Conservation (phyloP, 2,888 invertebrate genomes). For the Hoplodrina blanda region DNA sequence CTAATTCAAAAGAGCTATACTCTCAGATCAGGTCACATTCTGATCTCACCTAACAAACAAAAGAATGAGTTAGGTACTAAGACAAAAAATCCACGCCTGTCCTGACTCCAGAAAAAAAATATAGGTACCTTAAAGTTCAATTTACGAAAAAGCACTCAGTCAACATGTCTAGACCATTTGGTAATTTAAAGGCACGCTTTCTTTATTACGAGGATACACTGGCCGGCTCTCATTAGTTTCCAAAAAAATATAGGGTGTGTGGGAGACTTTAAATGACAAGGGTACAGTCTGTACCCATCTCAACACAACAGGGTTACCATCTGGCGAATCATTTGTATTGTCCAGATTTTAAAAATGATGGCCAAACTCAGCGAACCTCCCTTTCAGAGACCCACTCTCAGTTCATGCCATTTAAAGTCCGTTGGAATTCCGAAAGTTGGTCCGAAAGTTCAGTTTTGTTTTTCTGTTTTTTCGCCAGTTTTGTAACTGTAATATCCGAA, state of each 20-base stretch:
- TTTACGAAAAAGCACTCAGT: constrained; percentile 51
- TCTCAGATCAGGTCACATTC: background rate
- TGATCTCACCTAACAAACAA: constrained; percentile 6
- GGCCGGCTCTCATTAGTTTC: constrained; percentile 60
- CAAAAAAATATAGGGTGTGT: constrained; percentile 58
- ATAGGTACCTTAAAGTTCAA: constrained; percentile 41
- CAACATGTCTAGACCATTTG: constrained; percentile 53
- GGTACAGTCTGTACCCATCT: constrained; percentile 62
- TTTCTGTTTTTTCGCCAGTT: constrained; percentile 9
- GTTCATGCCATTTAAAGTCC: constrained; percentile 18
- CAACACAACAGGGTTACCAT: constrained; percentile 56
- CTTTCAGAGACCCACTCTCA: constrained; percentile 16
- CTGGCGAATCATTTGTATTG: constrained; percentile 45
- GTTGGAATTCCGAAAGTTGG: constrained; percentile 9
- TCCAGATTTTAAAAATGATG: constrained; percentile 49
- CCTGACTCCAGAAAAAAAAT: constrained; percentile 22
- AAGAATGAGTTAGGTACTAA: constrained; percentile 24
- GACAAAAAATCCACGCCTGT: constrained; percentile 40
- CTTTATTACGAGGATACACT: constrained; percentile 54
- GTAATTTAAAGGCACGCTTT: constrained; percentile 54
- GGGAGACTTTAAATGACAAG: constrained; percentile 61
- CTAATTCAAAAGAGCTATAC: constrained; percentile 24
- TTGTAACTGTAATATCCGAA: constrained; percentile 29
- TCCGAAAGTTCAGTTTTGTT: constrained; percentile 11
- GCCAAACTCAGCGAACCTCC: constrained; percentile 3